phyloP scores from a whole-genome alignment of 2,797 vertebrate genomes.

The Orientallactaga sibirica region DNA sequence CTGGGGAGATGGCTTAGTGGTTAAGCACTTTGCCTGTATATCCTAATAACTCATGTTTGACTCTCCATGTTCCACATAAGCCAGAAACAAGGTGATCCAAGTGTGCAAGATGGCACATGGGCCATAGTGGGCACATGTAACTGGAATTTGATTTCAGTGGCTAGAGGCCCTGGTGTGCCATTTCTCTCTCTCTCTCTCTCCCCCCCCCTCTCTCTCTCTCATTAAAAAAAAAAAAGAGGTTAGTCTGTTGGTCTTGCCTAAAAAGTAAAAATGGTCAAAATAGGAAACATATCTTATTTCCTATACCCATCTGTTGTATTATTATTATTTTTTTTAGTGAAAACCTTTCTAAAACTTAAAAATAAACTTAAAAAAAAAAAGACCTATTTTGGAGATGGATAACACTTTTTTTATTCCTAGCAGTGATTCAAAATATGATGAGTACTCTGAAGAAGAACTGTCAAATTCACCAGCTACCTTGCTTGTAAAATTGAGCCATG shows the following conservation, averaged over 20 bases:
- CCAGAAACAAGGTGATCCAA: no score
- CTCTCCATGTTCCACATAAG: no score
- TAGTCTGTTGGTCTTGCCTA: no score
- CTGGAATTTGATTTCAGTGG: no score
- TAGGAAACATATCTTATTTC: constrained; percentile 81
- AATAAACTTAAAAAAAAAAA: constrained; percentile 82
- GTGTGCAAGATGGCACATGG: no score
- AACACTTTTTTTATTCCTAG: constrained; percentile 86
- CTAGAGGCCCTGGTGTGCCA: no score
- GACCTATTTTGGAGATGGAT: constrained; percentile 85
- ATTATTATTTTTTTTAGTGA: constrained; percentile 58
- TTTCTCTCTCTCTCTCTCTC: no score
- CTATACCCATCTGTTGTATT: constrained; percentile 85
- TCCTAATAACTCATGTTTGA: no score
- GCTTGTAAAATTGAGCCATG: constrained; percentile 58
- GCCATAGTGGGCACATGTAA: no score
- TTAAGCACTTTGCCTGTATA: no score
- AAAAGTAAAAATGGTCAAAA: constrained; percentile 53
- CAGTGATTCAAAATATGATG: constrained; percentile 85
- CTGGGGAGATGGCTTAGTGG: no score
- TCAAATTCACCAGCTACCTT: constrained; percentile 86
- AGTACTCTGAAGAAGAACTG: constrained; percentile 85
- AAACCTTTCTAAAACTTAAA: constrained; percentile 85
- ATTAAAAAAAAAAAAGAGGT: no score
- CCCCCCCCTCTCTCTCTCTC: fast-evolving